phyloP scores from a whole-genome alignment of 2,797 vertebrate species.

The Garrulus glandarius region DNA sequence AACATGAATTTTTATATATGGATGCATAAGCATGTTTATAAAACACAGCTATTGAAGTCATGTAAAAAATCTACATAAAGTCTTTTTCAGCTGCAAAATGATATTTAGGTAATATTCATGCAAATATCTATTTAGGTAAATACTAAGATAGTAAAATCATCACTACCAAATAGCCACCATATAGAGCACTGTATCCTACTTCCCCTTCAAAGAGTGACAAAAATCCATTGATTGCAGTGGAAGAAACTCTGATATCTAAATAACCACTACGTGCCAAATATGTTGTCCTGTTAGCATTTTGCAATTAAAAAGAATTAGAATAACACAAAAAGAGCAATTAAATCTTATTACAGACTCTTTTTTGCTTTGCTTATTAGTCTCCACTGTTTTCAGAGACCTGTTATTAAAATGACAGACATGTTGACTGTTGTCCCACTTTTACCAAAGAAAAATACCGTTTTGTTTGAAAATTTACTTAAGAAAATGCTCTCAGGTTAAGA shows the following conservation, averaged over 20 bases:
- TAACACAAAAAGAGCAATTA: neutral
- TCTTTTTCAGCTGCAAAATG: neutral
- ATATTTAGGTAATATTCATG: neutral
- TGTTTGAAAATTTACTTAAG: conserved; percentile 70
- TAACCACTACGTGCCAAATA: neutral
- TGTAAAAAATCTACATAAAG: neutral
- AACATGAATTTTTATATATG: neutral
- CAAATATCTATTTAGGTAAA: neutral
- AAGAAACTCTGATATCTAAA: neutral
- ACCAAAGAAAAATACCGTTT: conserved; percentile 33
- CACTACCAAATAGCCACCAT: neutral
- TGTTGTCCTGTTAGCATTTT: neutral
- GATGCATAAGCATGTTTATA: neutral
- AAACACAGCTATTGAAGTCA: neutral
- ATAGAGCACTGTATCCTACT: neutral
- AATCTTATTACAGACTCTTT: neutral
- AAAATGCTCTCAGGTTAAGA: conserved; percentile 73
- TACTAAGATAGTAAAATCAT: neutral
- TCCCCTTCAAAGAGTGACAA: neutral
- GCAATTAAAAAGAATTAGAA: neutral
- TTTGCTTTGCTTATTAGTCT: neutral
- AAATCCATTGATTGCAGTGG: neutral
- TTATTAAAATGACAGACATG: neutral
- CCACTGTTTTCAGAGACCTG: neutral
- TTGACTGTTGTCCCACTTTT: neutral